phyloP scores from a whole-genome alignment of 2,113 vertebrate species.

The Mobula hypostoma region DNA sequence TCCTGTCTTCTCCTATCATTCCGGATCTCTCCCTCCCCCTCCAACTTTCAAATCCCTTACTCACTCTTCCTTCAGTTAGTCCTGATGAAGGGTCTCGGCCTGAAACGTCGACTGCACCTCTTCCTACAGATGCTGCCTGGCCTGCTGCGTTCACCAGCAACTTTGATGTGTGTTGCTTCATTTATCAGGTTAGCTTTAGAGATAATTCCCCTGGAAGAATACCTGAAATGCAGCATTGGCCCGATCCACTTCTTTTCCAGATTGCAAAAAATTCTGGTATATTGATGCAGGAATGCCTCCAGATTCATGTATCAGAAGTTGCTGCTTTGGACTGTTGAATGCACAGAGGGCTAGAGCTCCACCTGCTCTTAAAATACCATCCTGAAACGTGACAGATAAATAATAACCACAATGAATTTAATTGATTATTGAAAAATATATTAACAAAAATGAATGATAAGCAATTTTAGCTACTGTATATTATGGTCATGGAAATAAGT shows the following conservation, averaged over 20 bases:
- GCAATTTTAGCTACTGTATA: no score
- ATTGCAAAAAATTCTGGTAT: conserved; percentile 57
- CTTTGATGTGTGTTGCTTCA: no score
- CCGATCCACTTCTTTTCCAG: conserved; percentile 53
- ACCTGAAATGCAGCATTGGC: conserved; percentile 69
- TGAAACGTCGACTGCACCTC: no score
- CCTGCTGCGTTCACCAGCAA: no score
- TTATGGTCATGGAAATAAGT: background rate
- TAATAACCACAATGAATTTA: background rate
- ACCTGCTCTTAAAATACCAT: conserved; percentile 57
- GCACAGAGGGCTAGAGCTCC: conserved; percentile 62
- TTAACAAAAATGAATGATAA: background rate
- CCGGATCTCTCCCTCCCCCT: no score
- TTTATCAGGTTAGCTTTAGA: no score
- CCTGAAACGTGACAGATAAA: conserved; percentile 47
- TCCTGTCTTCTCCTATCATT: no score
- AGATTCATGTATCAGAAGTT: conserved; percentile 52
- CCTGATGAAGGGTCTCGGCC: no score
- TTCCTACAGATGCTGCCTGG: no score
- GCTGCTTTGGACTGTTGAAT: conserved; percentile 58
- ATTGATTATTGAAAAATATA: background rate
- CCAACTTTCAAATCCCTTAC: no score
- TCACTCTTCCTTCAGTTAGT: no score
- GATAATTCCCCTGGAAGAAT: conserved; percentile 29
- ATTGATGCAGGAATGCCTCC: conserved; percentile 52